Evolutionary conservation across 2,888 invertebrate genomes (phyloP).

Genomic region (Oscheius sp.): DNA sequence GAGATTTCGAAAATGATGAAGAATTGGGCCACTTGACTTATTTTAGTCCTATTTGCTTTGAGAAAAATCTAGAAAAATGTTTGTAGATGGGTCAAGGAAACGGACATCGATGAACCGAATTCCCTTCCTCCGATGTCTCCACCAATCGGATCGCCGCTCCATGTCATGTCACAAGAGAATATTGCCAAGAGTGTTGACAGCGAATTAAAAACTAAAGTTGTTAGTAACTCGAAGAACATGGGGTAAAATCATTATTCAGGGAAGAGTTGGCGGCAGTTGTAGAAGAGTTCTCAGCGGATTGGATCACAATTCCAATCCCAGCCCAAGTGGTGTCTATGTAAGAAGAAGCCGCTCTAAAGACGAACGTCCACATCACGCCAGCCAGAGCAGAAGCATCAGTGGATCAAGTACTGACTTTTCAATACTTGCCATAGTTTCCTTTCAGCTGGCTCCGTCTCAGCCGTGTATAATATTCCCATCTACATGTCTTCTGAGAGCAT

Average conservation of each 20-base stretch:
- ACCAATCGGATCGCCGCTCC: slow-evolving; percentile 22
- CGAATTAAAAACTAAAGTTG: slow-evolving; percentile 16
- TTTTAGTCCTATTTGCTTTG: slow-evolving; percentile 1
- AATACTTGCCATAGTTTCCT: neutral
- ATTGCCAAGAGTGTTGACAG: slow-evolving; percentile 25
- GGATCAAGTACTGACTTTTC: slow-evolving; percentile 18
- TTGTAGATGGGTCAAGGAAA: slow-evolving; percentile 57
- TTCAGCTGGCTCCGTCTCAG: slow-evolving; percentile 33
- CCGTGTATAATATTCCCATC: slow-evolving; percentile 45
- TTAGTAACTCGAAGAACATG: neutral
- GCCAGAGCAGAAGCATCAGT: slow-evolving; percentile 1
- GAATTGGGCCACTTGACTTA: slow-evolving; percentile 13
- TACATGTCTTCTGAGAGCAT: slow-evolving; percentile 56
- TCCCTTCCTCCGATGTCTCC: slow-evolving; percentile 51
- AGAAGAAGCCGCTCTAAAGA: slow-evolving; percentile 55
- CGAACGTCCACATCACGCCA: slow-evolving; percentile 39
- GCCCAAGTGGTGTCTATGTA: slow-evolving; percentile 53
- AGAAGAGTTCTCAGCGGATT: slow-evolving; percentile 50
- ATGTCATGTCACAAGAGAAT: slow-evolving; percentile 24
- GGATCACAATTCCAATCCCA: slow-evolving; percentile 43
- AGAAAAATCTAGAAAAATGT: slow-evolving; percentile 3
- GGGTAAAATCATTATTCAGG: slow-evolving; percentile 7
- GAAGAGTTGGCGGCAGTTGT: slow-evolving; percentile 40
- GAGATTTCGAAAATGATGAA: neutral
- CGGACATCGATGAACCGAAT: slow-evolving; percentile 57